Percentiles rank a stretch among this genome's conserved stretches.
phyloP scores from a whole-genome alignment of 1,140 invertebrate genomes.

The Aphaenogaster floridana region DNA sequence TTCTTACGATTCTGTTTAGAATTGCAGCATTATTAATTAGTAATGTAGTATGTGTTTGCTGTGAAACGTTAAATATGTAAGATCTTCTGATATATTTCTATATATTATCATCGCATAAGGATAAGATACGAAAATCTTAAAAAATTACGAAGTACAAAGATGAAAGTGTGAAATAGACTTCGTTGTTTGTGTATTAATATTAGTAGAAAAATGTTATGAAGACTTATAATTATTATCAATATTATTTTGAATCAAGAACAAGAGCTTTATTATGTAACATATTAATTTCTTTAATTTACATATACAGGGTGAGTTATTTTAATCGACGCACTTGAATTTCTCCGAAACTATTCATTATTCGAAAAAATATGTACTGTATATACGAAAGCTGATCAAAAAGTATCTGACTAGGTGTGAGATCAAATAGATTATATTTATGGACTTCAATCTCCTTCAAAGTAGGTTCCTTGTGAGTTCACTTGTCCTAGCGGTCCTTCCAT shows the following conservation, averaged over 20 bases:
- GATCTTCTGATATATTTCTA: not conserved
- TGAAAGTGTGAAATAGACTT: conserved; percentile 40
- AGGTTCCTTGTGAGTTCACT: too few species aligned
- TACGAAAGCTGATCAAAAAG: too few species aligned
- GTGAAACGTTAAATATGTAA: conserved; percentile 25
- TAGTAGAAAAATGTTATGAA: conserved; percentile 11
- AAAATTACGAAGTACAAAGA: conserved; percentile 50
- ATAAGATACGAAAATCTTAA: not conserved
- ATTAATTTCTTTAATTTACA: conserved; percentile 1
- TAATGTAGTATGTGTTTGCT: conserved; percentile 1
- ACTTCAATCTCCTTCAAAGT: too few species aligned
- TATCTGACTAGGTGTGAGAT: too few species aligned
- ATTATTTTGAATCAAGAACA: not conserved
- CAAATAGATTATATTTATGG: too few species aligned
- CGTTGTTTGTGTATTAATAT: not conserved
- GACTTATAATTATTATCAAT: not conserved
- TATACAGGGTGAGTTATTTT: too few species aligned
- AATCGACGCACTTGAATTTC: too few species aligned
- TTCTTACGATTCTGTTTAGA: too few species aligned
- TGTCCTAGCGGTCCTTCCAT: too few species aligned
- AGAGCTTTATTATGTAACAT: not conserved
- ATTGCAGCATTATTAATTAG: not conserved
- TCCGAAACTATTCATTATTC: too few species aligned
- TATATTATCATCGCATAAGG: conserved; percentile 1
- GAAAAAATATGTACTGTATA: too few species aligned